phyloP scores from a whole-genome alignment of 2,797 vertebrate genomes.

The Gambusia yucatana region DNA sequence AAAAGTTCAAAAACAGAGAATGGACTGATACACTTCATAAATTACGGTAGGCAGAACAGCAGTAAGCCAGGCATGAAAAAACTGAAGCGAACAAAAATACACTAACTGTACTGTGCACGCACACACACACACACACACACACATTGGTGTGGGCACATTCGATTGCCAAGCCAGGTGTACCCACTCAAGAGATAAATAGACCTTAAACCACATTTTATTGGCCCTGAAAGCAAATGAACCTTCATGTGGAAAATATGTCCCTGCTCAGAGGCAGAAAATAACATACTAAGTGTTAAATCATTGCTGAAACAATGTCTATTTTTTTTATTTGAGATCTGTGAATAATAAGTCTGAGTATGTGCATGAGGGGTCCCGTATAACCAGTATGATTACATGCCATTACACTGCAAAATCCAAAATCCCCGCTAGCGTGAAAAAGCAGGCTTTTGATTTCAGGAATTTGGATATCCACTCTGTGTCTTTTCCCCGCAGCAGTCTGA shows the following conservation, averaged over 20 bases:
- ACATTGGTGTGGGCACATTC: constrained; percentile 27
- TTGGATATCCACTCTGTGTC: constrained; percentile 44
- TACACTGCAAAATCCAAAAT: constrained; percentile 45
- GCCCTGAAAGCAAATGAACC: constrained; percentile 56
- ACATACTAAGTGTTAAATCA: constrained; percentile 56
- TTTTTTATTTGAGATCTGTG: constrained; percentile 67
- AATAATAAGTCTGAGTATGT: constrained; percentile 60
- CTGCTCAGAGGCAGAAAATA: constrained; percentile 47
- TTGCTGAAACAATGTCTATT: constrained; percentile 64
- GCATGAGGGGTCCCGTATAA: constrained; percentile 55
- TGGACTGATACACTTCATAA: constrained; percentile 42
- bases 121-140: background rate
- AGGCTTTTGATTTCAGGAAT: constrained; percentile 21
- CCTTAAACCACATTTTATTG: constrained; percentile 49
- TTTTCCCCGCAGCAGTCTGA: constrained; percentile 34
- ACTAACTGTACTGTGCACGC: constrained; percentile 12
- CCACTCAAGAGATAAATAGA: constrained; percentile 52
- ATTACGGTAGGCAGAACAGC: constrained; percentile 2
- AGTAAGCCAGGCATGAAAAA: constrained; percentile 20
- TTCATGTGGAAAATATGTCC: constrained; percentile 60
- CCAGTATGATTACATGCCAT: constrained; percentile 40
- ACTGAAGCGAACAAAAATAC: constrained; percentile 33
- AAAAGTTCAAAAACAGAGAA: constrained; percentile 53
- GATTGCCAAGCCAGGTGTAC: constrained; percentile 60
- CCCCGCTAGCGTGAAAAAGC: constrained; percentile 52